Evolutionary conservation across 2,888 invertebrate genomes (phyloP).

Genomic region (Oxycera nigricornis): DNA sequence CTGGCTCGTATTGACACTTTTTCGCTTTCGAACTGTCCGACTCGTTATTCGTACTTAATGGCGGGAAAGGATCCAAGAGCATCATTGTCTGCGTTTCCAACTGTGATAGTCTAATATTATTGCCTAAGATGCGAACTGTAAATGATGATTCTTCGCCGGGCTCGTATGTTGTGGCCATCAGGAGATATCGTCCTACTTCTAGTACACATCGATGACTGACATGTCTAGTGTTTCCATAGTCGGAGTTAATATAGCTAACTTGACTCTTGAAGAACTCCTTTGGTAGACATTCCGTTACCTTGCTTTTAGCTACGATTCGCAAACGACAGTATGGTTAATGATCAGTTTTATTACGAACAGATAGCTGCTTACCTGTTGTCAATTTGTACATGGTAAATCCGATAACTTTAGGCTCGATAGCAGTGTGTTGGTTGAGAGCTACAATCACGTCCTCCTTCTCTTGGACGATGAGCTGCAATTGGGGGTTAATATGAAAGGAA

Average conservation of each 20-base stretch:
- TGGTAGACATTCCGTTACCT: slow-evolving; percentile 76
- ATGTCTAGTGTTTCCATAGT: slow-evolving; percentile 91
- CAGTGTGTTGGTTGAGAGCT: slow-evolving; percentile 86
- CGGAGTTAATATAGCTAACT: slow-evolving; percentile 86
- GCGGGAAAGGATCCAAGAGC: slow-evolving; percentile 59
- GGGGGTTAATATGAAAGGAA: slow-evolving; percentile 93
- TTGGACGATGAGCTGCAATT: slow-evolving; percentile 78
- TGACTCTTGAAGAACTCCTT: slow-evolving; percentile 84
- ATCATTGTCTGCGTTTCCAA: slow-evolving; percentile 67
- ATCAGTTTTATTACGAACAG: no score
- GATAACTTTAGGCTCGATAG: slow-evolving; percentile 91
- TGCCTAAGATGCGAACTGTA: slow-evolving; percentile 81
- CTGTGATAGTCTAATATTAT: slow-evolving; percentile 77
- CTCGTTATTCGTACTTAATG: slow-evolving; percentile 59
- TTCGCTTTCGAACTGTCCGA: slow-evolving; percentile 63
- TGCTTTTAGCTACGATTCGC: slow-evolving; percentile 63
- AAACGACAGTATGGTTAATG: not conserved
- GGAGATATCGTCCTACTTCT: slow-evolving; percentile 81
- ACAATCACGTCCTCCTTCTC: slow-evolving; percentile 85
- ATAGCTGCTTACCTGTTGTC: slow-evolving; percentile 49
- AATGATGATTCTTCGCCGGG: slow-evolving; percentile 90
- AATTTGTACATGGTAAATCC: slow-evolving; percentile 83
- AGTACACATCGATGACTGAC: slow-evolving; percentile 81
- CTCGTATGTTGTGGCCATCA: slow-evolving; percentile 91
- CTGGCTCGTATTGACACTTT: slow-evolving; percentile 80